Evolutionary conservation across 2,797 vertebrate genomes (phyloP).

Genomic region (Danio albolineatus): DNA sequence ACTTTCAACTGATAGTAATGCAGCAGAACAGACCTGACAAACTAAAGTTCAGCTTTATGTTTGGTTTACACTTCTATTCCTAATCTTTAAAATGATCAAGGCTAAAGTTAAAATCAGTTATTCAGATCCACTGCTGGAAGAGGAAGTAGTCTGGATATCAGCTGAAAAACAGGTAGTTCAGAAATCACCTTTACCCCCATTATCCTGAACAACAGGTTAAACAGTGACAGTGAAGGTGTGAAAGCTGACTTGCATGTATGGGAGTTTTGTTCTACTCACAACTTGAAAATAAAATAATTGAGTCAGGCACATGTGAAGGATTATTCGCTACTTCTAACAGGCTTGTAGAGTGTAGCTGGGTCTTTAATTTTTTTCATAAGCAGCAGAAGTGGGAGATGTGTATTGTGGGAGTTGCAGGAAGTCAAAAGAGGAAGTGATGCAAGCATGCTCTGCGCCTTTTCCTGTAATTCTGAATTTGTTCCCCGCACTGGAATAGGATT

Average conservation of each 20-base stretch:
- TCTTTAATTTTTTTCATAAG: background rate
- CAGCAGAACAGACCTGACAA: too few relatives aligned
- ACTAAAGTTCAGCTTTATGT: too few relatives aligned
- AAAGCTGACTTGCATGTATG: background rate
- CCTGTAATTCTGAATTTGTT: slow-evolving; percentile 7
- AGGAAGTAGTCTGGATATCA: slow-evolving; percentile 9
- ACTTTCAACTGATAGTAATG: too few relatives aligned
- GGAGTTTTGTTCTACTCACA: background rate
- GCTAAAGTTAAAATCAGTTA: background rate
- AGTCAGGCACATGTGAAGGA: background rate
- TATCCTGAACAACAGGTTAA: slow-evolving; percentile 38
- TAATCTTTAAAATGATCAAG: background rate
- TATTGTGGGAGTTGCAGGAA: slow-evolving; percentile 35
- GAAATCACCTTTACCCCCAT: slow-evolving; percentile 21
- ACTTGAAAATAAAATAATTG: background rate
- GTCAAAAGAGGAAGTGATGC: slow-evolving; percentile 27
- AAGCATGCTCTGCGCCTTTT: background rate
- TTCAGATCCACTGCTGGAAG: slow-evolving; percentile 9
- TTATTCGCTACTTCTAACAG: background rate
- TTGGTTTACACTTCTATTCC: too few relatives aligned
- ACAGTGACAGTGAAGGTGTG: background rate
- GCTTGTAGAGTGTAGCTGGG: too few relatives aligned
- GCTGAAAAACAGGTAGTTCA: slow-evolving; percentile 14
- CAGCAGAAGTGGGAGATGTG: slow-evolving; percentile 35
- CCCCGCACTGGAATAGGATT: background rate